Conservation (phyloP, 2,113 vertebrate genomes). For the Dascyllus trimaculatus region DNA sequence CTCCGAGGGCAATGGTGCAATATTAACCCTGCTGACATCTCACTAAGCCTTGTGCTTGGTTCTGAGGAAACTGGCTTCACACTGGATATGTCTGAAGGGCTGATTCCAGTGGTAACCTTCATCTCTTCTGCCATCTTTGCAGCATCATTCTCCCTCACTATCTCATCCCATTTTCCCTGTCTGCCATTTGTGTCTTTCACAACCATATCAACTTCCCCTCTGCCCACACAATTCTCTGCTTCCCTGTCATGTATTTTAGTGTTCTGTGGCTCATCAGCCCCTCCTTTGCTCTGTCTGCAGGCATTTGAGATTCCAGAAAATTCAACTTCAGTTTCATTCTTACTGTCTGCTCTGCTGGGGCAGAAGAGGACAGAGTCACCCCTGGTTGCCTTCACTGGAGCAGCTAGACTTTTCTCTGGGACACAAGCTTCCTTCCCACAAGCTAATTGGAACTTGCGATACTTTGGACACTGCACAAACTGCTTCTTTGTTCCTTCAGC, state of each 20-base stretch:
- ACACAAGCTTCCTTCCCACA: slow-evolving; percentile 84
- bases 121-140: slow-evolving; percentile 20
- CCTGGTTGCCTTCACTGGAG: slow-evolving; percentile 46
- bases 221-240: not conserved
- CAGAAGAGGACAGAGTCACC: slow-evolving; percentile 30
- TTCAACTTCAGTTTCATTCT: slow-evolving; percentile 35
- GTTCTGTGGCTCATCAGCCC: slow-evolving; percentile 6
- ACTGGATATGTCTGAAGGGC: not conserved
- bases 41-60: not conserved
- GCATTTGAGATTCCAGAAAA: not conserved
- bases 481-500: slow-evolving; percentile 55
- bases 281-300: not conserved
- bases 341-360: slow-evolving; percentile 19
- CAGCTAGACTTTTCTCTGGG: slow-evolving; percentile 71
- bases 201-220: not conserved
- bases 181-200: slow-evolving; percentile 7
- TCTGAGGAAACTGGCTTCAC: not conserved
- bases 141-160: not conserved
- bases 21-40: slow-evolving; percentile 48
- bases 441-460: slow-evolving; percentile 93
- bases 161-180: slow-evolving; percentile 5
- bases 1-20: slow-evolving; percentile 22
- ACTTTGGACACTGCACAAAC: slow-evolving; percentile 90
- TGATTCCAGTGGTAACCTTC: not conserved
- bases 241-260: slow-evolving; percentile 7